phyloP scores from a whole-genome alignment of 1,140 invertebrate species.

The Belonocnema kinseyi region DNA sequence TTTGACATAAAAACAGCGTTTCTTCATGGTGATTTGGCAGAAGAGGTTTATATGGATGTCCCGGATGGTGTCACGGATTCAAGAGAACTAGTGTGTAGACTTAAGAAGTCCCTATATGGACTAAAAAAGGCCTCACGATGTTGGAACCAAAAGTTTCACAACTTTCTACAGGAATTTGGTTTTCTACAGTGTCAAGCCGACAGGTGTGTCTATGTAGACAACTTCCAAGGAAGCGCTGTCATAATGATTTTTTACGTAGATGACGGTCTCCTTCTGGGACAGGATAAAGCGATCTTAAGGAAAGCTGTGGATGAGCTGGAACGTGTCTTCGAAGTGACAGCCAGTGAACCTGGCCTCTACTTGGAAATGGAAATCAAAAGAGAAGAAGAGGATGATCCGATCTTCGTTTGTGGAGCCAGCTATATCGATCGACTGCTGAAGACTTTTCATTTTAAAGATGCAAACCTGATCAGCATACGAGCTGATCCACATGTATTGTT shows the following conservation, averaged over 20 bases:
- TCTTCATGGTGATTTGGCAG: constrained; percentile 62
- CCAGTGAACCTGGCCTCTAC: not conserved
- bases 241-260: constrained; percentile 45
- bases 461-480: not conserved
- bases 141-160: too few species aligned
- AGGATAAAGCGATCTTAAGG: not conserved
- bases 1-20: constrained; percentile 44
- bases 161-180: too few species aligned
- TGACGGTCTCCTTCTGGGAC: too few species aligned
- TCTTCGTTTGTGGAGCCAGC: not conserved
- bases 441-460: not conserved
- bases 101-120: constrained; percentile 56
- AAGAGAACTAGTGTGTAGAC: constrained; percentile 37
- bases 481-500: not conserved
- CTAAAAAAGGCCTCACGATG: constrained; percentile 36
- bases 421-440: not conserved
- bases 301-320: not conserved
- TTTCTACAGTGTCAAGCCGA: constrained; percentile 35
- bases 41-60: constrained; percentile 63
- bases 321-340: not conserved
- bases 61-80: constrained; percentile 53
- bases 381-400: not conserved
- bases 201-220: constrained; percentile 34
- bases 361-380: not conserved
- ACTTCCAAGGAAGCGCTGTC: not conserved